phyloP scores from a whole-genome alignment of 2,888 invertebrate genomes.

The Trichogramma evanescens region DNA sequence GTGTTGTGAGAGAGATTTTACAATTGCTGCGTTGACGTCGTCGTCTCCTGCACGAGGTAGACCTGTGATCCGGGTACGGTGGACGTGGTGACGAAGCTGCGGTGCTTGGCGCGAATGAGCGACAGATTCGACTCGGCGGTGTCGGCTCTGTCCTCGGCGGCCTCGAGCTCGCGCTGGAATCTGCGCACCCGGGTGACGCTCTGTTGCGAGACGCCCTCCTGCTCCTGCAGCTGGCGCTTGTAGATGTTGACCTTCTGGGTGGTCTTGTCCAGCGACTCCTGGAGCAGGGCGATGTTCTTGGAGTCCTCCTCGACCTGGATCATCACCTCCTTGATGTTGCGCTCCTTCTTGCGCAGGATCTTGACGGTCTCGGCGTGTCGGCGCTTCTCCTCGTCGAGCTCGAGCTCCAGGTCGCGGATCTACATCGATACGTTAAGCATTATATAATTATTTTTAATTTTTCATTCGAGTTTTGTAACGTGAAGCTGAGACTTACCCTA shows the following conservation, averaged over 20 bases:
- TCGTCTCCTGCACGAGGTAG: constrained; percentile 80
- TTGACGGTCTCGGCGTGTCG: constrained; percentile 95
- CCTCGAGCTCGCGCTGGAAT: constrained; percentile 97
- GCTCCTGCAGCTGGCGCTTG: constrained; percentile 93
- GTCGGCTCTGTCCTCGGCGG: constrained; percentile 94
- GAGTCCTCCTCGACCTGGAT: constrained; percentile 95
- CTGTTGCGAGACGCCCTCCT: constrained; percentile 87
- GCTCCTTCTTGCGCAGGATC: constrained; percentile 96
- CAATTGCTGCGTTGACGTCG: constrained; percentile 45
- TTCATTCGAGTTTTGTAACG: background rate
- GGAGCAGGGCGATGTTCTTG: constrained; percentile 87
- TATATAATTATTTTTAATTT: background rate
- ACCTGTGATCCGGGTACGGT: constrained; percentile 87
- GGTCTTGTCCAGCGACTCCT: constrained; percentile 83
- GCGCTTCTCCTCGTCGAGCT: constrained; percentile 93
- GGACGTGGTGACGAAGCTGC: constrained; percentile 93
- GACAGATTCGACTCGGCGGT: constrained; percentile 89
- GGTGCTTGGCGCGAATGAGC: constrained; percentile 95
- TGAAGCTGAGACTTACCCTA: constrained; percentile 47
- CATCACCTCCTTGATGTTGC: constrained; percentile 90
- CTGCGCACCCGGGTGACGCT: constrained; percentile 92
- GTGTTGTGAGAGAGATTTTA: constrained; percentile 24
- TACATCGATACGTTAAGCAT: constrained; percentile 39
- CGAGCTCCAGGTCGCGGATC: constrained; percentile 90
- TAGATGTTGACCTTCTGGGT: constrained; percentile 83